Percentiles rank a stretch among this genome's conserved stretches.
phyloP scores from a whole-genome alignment of 30 jellyfish, hydroid and myxozoan genomes.

The Rhopilema esculentum region DNA sequence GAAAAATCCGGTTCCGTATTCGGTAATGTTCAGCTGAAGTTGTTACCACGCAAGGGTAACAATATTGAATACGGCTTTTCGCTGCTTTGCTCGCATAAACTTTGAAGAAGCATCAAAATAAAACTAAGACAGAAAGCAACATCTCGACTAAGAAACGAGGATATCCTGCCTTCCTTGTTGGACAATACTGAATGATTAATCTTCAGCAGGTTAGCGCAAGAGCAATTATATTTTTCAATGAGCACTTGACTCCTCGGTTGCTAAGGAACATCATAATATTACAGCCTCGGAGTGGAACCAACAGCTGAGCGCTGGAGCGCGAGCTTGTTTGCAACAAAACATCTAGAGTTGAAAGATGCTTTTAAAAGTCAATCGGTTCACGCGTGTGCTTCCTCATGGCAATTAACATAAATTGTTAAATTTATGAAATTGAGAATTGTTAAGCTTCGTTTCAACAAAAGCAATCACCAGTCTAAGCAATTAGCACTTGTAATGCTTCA shows the following conservation, averaged over 20 bases:
- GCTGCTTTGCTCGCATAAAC: neutral
- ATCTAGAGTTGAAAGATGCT: too few species aligned
- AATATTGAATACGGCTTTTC: neutral
- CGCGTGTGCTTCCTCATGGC: too few species aligned
- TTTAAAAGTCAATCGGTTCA: too few species aligned
- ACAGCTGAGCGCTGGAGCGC: too few species aligned
- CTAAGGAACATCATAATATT: neutral
- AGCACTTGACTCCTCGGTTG: constrained; percentile 19
- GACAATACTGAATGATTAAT: neutral
- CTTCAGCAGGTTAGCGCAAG: constrained; percentile 1
- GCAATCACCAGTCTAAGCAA: too few species aligned
- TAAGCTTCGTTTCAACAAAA: too few species aligned
- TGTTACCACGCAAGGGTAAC: neutral
- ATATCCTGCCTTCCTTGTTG: neutral
- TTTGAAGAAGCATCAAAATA: neutral
- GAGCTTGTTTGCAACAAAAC: too few species aligned
- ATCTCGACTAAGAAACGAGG: neutral
- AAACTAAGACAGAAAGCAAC: neutral
- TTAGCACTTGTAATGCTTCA: too few species aligned
- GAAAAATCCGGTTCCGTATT: neutral
- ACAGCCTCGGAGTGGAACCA: too few species aligned
- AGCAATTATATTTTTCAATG: constrained; percentile 19
- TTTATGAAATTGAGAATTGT: too few species aligned
- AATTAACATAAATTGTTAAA: too few species aligned
- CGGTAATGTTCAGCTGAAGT: neutral